Percentiles rank a stretch among this genome's conserved stretches.
phyloP scores from a whole-genome alignment of 2,113 vertebrate genomes.

The Cinclus cinclus region DNA sequence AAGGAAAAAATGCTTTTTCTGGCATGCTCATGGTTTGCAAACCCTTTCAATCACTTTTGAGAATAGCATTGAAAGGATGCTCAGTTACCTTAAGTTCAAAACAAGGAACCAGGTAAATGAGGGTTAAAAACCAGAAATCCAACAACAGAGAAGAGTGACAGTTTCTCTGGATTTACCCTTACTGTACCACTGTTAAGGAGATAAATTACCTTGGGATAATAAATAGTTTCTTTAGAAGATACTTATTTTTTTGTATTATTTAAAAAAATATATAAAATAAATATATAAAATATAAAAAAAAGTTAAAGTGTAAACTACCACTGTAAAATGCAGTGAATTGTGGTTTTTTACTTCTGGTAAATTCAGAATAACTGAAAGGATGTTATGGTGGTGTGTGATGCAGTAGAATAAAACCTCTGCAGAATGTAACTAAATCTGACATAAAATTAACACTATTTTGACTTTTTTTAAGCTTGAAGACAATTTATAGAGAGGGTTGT shows the following conservation, averaged over 20 bases:
- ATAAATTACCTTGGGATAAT: background rate
- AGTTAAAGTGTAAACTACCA: background rate
- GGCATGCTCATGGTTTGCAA: background rate
- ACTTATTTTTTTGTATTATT: background rate
- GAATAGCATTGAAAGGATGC: background rate
- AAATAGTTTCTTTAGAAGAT: background rate
- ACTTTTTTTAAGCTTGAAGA: background rate
- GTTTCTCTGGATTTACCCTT: background rate
- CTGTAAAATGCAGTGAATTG: background rate
- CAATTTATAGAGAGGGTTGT: background rate
- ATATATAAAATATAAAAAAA: background rate
- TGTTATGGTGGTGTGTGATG: background rate
- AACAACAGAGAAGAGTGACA: background rate
- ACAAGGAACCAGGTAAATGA: background rate
- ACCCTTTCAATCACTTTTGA: background rate
- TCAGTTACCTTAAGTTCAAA: background rate
- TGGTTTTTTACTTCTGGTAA: background rate
- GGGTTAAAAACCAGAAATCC: background rate
- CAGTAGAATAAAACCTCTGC: background rate
- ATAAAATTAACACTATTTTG: background rate
- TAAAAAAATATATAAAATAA: background rate
- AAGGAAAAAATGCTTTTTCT: background rate
- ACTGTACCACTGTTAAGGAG: background rate
- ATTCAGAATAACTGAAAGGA: background rate
- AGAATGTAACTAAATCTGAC: background rate